Evolutionary conservation across 2,888 invertebrate species (phyloP).

Genomic region (Scrobipalpa costella): DNA sequence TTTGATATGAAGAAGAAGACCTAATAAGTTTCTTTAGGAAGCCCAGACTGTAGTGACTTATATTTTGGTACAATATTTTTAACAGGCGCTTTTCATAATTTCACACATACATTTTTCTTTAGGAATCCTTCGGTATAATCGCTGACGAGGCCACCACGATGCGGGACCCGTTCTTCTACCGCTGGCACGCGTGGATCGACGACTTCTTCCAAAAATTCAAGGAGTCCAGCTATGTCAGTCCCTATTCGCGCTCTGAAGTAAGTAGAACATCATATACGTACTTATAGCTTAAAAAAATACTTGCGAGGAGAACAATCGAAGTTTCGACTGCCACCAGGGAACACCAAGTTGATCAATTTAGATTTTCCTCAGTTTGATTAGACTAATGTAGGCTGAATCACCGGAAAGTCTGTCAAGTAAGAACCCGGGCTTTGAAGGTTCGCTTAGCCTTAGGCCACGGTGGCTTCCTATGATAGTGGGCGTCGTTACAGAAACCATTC

Average conservation of each 20-base stretch:
- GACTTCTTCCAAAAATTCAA: slow-evolving; percentile 88
- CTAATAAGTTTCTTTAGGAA: no score
- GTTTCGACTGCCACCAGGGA: no score
- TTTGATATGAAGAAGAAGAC: no score
- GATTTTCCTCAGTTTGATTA: no score
- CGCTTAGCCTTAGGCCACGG: no score
- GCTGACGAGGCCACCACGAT: slow-evolving; percentile 92
- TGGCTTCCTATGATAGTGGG: neutral
- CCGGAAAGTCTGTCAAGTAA: neutral
- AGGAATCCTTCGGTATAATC: slow-evolving; percentile 90
- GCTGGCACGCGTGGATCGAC: slow-evolving; percentile 91
- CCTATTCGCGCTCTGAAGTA: slow-evolving; percentile 69
- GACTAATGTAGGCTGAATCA: neutral
- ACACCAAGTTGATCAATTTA: no score
- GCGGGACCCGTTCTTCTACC: slow-evolving; percentile 93
- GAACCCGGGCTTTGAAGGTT: no score
- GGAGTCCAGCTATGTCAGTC: slow-evolving; percentile 61
- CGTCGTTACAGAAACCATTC: neutral
- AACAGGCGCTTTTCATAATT: neutral
- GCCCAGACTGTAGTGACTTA: no score
- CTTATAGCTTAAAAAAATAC: no score
- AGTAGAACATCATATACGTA: neutral
- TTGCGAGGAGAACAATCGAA: no score
- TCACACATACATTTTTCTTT: slow-evolving; percentile 29
- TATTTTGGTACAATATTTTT: neutral